phyloP scores from a whole-genome alignment of 1,140 invertebrate genomes.

The Eupristina koningsbergeri region DNA sequence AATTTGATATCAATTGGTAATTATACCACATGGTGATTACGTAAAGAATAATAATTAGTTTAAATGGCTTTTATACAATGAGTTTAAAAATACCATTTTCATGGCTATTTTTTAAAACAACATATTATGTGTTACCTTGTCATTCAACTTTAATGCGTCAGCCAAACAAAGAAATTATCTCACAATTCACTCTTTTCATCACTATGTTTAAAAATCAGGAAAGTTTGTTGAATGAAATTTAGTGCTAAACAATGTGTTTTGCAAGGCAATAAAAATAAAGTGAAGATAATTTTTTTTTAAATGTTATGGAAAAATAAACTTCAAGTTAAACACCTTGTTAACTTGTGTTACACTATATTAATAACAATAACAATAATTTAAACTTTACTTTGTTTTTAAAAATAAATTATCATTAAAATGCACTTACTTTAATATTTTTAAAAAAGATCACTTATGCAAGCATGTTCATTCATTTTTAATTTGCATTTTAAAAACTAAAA shows the following conservation, averaged over 20 bases:
- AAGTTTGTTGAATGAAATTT: not conserved
- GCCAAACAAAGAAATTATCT: conserved; percentile 37
- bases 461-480: not conserved
- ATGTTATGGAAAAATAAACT: not conserved
- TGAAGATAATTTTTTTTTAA: conserved; percentile 9
- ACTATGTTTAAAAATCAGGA: conserved; percentile 8
- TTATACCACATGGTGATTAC: conserved; percentile 12
- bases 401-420: not conserved
- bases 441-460: conserved; percentile 9
- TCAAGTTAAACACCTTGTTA: not conserved
- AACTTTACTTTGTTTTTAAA: not conserved
- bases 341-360: too few relatives aligned
- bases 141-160: conserved; percentile 24
- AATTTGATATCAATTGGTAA: conserved; percentile 36
- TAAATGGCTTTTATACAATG: not conserved
- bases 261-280: not conserved
- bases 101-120: conserved; percentile 12
- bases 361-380: not conserved
- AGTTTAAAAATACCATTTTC: conserved; percentile 17
- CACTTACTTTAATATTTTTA: not conserved
- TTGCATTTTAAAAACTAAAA: not conserved
- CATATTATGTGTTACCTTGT: conserved; percentile 12
- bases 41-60: conserved; percentile 41
- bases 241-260: not conserved
- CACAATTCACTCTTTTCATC: not conserved